Conservation (phyloP, 2,113 vertebrate species). For the Notechis scutatus region DNA sequence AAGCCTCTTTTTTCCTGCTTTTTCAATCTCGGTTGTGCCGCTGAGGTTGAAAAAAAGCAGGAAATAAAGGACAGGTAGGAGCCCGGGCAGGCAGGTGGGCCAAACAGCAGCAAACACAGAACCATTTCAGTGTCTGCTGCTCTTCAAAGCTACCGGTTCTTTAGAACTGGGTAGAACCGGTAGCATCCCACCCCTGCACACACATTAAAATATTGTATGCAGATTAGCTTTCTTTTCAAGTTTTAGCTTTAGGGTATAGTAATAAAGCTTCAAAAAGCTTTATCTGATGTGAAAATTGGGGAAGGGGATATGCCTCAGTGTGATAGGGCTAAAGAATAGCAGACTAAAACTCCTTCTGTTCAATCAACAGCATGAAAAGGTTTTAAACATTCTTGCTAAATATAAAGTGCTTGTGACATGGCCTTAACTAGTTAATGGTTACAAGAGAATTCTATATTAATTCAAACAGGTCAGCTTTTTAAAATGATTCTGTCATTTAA, state of each 20-base stretch:
- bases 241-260: slow-evolving; percentile 32
- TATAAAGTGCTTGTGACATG: slow-evolving; percentile 61
- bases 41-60: too few relatives aligned
- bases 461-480: slow-evolving; percentile 66
- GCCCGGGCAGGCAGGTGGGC: too few relatives aligned
- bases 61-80: too few relatives aligned
- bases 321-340: slow-evolving; percentile 63
- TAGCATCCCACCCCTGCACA: too few relatives aligned
- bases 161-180: too few relatives aligned
- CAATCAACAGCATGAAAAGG: slow-evolving; percentile 57
- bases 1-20: too few relatives aligned
- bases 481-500: slow-evolving; percentile 69
- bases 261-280: slow-evolving; percentile 24
- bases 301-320: slow-evolving; percentile 32
- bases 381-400: slow-evolving; percentile 59
- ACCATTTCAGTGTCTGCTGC: too few relatives aligned
- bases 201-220: neutral
- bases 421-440: slow-evolving; percentile 63
- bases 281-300: neutral
- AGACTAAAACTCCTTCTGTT: slow-evolving; percentile 55
- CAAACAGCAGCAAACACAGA: too few relatives aligned
- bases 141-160: too few relatives aligned
- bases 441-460: slow-evolving; percentile 60
- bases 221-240: slow-evolving; percentile 23
- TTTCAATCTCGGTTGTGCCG: too few relatives aligned